Evolutionary conservation across 2,888 invertebrate genomes (phyloP).

Genomic region (Cryptus armator): DNA sequence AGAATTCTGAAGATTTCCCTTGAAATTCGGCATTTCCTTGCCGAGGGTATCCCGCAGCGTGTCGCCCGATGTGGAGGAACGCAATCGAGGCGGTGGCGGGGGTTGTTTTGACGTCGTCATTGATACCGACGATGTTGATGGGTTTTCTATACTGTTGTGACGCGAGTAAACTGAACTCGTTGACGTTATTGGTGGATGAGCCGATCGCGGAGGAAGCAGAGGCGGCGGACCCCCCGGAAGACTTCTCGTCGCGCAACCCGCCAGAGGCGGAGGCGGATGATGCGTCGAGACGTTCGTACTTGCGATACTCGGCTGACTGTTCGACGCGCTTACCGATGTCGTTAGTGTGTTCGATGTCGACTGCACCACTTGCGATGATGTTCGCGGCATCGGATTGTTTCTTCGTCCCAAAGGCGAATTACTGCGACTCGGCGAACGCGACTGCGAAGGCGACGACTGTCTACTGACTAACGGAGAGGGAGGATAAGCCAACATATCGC

Average conservation of each 20-base stretch:
- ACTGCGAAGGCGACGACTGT: constrained; percentile 92
- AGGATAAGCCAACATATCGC: constrained; percentile 84
- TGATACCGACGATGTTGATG: constrained; percentile 66
- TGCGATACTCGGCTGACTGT: constrained; percentile 81
- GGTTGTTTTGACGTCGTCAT: constrained; percentile 75
- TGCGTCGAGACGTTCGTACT: constrained; percentile 78
- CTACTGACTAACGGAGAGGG: constrained; percentile 91
- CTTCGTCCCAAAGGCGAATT: constrained; percentile 82
- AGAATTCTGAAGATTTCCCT: constrained; percentile 83
- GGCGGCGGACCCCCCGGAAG: constrained; percentile 75
- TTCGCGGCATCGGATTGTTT: constrained; percentile 84
- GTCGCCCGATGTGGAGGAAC: constrained; percentile 80
- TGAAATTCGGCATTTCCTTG: constrained; percentile 84
- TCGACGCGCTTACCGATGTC: constrained; percentile 79
- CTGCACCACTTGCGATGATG: constrained; percentile 82
- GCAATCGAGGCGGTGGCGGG: constrained; percentile 80
- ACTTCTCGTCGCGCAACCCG: constrained; percentile 75
- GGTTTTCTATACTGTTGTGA: constrained; percentile 77
- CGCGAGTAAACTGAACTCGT: constrained; percentile 76
- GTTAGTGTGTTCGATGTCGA: constrained; percentile 78
- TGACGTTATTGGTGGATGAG: constrained; percentile 77
- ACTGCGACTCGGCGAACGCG: constrained; percentile 85
- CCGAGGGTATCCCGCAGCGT: constrained; percentile 81
- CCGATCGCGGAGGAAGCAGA: constrained; percentile 78
- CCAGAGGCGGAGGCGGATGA: constrained; percentile 75